Percentiles rank a stretch among this genome's conserved stretches.
Evolutionary conservation across 2,113 vertebrate genomes (phyloP).

Genomic region (Oenanthe melanoleuca): DNA sequence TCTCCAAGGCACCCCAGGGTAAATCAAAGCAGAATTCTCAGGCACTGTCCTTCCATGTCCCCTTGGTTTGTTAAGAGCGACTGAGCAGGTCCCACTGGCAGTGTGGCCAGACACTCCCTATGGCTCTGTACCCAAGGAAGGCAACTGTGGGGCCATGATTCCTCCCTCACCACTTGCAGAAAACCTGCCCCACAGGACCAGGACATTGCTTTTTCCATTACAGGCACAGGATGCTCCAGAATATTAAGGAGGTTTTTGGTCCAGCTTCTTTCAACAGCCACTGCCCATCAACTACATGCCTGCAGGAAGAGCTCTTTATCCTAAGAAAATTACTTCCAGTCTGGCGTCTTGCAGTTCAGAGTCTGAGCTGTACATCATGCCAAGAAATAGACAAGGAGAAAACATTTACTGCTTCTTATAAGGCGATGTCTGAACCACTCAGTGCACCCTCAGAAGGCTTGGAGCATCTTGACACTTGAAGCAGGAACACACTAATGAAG

Average conservation of each 20-base stretch:
- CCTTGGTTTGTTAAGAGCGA: background rate
- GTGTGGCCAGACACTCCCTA: rapidly evolving
- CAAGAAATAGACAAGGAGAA: background rate
- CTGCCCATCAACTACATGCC: background rate
- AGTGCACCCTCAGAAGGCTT: background rate
- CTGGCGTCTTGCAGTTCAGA: background rate
- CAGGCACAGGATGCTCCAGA: background rate
- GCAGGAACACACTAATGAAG: background rate
- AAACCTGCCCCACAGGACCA: background rate
- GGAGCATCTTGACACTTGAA: background rate
- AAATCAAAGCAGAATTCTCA: background rate
- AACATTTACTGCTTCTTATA: background rate
- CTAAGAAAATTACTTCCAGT: background rate
- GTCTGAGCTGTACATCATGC: background rate
- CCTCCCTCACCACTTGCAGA: background rate
- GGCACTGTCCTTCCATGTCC: background rate
- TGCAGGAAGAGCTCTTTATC: background rate
- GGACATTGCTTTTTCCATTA: background rate
- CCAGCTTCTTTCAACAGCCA: background rate
- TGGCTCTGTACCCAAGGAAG: background rate
- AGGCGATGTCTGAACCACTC: background rate
- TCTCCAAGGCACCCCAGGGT: background rate
- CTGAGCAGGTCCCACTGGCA: background rate
- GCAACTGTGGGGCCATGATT: background rate
- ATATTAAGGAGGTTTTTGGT: background rate